Percentiles rank a stretch among this genome's conserved stretches.
phyloP scores from a whole-genome alignment of 2,113 vertebrate genomes.

The Myiagra hebetior region DNA sequence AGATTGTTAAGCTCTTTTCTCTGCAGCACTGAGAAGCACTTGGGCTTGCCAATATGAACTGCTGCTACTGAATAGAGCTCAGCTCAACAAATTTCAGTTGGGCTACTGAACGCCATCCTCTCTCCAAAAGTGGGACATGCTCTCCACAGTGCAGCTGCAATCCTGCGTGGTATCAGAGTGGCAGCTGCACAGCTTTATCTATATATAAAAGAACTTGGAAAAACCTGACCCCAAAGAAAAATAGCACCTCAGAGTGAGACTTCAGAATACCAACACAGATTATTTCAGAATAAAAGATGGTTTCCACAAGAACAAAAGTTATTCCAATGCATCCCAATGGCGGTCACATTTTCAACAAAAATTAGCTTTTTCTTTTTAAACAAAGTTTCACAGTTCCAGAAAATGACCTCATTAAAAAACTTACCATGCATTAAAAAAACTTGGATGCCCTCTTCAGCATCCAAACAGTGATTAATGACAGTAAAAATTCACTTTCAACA shows the following conservation, averaged over 20 bases:
- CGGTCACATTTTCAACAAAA: neutral
- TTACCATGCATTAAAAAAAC: neutral
- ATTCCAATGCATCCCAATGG: neutral
- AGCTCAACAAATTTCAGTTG: neutral
- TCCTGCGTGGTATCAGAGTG: accelerated
- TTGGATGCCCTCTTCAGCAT: neutral
- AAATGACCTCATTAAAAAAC: neutral
- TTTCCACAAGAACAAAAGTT: neutral
- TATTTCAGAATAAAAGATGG: neutral
- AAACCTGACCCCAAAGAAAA: neutral
- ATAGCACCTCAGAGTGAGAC: neutral
- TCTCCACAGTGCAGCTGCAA: neutral
- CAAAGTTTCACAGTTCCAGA: neutral
- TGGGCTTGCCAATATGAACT: accelerated
- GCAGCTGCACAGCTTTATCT: neutral
- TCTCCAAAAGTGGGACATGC: neutral
- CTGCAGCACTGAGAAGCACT: neutral
- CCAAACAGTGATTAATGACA: neutral
- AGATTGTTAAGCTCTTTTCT: neutral
- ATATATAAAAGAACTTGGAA: neutral
- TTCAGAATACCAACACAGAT: neutral
- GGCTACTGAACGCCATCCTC: accelerated
- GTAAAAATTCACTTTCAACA: neutral
- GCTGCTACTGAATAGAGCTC: neutral
- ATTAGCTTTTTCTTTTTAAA: neutral